phyloP scores from a whole-genome alignment of 2,888 invertebrate species.

The Pollenia griseotomentosa region DNA sequence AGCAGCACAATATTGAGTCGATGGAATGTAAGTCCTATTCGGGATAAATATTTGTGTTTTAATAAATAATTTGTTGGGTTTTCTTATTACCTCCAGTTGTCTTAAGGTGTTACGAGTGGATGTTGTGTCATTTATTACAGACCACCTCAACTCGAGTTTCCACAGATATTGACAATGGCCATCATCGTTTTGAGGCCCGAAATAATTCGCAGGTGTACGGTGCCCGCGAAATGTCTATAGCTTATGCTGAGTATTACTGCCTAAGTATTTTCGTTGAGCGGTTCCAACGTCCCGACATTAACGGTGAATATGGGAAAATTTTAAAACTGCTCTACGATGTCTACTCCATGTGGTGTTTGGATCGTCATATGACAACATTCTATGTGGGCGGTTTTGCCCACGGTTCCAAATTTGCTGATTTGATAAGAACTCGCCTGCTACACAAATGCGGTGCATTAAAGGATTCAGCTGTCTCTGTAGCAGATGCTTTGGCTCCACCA shows the following conservation, averaged over 20 bases:
- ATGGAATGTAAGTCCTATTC: slow-evolving; percentile 80
- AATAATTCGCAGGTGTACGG: slow-evolving; percentile 93
- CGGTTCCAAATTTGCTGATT: slow-evolving; percentile 86
- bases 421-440: slow-evolving; percentile 89
- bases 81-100: slow-evolving; percentile 86
- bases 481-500: slow-evolving; percentile 94
- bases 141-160: slow-evolving; percentile 87
- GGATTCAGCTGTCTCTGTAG: slow-evolving; percentile 90
- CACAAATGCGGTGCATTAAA: slow-evolving; percentile 89
- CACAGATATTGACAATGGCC: slow-evolving; percentile 85
- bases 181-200: slow-evolving; percentile 90
- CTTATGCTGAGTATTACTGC: slow-evolving; percentile 90
- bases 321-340: slow-evolving; percentile 86
- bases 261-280: slow-evolving; percentile 81
- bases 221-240: slow-evolving; percentile 90
- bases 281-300: slow-evolving; percentile 75
- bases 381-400: slow-evolving; percentile 87
- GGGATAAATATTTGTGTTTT: not conserved
- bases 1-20: slow-evolving; percentile 74
- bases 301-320: slow-evolving; percentile 80
- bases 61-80: not conserved
- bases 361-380: slow-evolving; percentile 89
- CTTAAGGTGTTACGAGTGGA: slow-evolving; percentile 80
- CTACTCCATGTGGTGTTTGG: slow-evolving; percentile 85
- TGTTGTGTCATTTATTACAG: too few relatives aligned